Percentiles rank a stretch among this genome's conserved stretches.
Conservation (phyloP, 2,797 vertebrate species). For the Columba guinea region DNA sequence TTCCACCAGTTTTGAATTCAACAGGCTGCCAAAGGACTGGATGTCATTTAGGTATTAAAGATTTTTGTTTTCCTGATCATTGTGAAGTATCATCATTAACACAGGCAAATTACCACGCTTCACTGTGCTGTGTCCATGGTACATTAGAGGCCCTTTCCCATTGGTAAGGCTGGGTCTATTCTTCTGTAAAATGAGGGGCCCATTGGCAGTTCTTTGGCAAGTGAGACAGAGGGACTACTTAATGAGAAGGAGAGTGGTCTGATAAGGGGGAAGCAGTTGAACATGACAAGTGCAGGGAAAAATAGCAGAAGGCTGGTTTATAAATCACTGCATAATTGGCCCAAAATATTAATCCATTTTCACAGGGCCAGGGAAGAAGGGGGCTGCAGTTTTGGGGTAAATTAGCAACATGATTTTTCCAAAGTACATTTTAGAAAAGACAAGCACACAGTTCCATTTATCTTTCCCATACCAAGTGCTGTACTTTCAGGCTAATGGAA, state of each 20-base stretch:
- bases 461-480: neutral
- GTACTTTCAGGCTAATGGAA: conserved; percentile 30
- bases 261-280: conserved; percentile 58
- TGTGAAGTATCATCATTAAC: conserved; percentile 85
- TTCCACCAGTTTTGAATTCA: conserved; percentile 25
- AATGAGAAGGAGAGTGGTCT: conserved; percentile 80
- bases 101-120: conserved; percentile 83
- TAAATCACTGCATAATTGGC: conserved; percentile 17
- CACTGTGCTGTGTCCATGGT: conserved; percentile 84
- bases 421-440: neutral
- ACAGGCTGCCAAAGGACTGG: conserved; percentile 49
- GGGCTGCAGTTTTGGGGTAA: neutral
- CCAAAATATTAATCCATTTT: neutral
- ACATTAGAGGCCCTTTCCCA: conserved; percentile 84
- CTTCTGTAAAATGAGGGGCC: conserved; percentile 79
- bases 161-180: conserved; percentile 83
- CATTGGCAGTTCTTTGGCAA: conserved; percentile 87
- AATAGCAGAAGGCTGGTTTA: conserved; percentile 43
- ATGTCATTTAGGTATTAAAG: conserved; percentile 78
- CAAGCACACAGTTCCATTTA: neutral
- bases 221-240: conserved; percentile 85
- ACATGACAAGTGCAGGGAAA: conserved; percentile 56
- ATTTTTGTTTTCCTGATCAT: conserved; percentile 81
- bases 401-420: neutral
- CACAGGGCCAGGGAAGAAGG: neutral